Evolutionary conservation across 2,888 invertebrate genomes (phyloP).

Genomic region (Beris morrisii): DNA sequence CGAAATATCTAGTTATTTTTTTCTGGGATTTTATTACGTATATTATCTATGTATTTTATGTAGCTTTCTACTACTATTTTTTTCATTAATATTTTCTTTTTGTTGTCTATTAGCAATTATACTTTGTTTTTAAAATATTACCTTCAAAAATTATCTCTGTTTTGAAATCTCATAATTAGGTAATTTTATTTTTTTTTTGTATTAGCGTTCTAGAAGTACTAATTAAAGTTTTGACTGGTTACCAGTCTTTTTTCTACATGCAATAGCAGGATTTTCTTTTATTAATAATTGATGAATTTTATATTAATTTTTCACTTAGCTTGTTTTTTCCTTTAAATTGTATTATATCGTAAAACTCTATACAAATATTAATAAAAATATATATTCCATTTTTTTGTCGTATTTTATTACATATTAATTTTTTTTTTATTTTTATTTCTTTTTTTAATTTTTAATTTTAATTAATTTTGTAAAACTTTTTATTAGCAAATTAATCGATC

Average conservation of each 20-base stretch:
- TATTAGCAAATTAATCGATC: constrained; percentile 26
- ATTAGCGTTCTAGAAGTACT: too few species aligned
- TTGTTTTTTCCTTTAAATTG: constrained; percentile 1
- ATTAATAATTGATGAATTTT: constrained; percentile 15
- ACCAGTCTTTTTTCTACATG: constrained; percentile 17
- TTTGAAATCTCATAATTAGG: not conserved
- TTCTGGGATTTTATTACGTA: too few species aligned
- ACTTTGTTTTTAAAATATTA: not conserved
- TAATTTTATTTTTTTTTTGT: too few species aligned
- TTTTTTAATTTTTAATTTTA: constrained; percentile 9
- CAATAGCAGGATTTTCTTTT: constrained; percentile 28
- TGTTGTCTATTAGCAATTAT: too few species aligned
- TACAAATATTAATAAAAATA: constrained; percentile 33
- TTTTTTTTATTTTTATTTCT: too few species aligned
- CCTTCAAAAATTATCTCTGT: not conserved
- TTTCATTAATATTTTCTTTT: too few species aligned
- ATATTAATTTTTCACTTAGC: constrained; percentile 5
- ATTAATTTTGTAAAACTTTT: constrained; percentile 27
- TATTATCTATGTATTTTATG: too few species aligned
- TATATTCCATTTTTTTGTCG: constrained; percentile 24
- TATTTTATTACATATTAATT: constrained; percentile 3
- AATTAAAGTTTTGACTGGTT: too few species aligned
- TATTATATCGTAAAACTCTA: constrained; percentile 27
- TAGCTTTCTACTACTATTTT: too few species aligned
- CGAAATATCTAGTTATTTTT: too few species aligned